Percentiles rank a stretch among this genome's conserved stretches.
Evolutionary conservation across 2,113 vertebrate genomes (phyloP).

Genomic region (Coracopsis vasa): DNA sequence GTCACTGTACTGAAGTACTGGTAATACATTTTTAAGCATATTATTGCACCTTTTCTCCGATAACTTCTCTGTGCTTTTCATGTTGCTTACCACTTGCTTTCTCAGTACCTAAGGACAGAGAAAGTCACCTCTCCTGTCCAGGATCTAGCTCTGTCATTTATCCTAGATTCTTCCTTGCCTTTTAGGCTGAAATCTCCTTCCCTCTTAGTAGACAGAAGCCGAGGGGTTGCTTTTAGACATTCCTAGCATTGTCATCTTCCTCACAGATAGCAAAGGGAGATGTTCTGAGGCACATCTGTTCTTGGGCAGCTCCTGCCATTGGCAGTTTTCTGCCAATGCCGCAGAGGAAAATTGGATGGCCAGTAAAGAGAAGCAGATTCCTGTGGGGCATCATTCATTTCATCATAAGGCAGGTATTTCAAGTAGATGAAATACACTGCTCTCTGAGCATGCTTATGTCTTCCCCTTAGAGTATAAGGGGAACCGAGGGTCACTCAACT

Average conservation of each 20-base stretch:
- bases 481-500: not conserved
- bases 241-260: not conserved
- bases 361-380: not conserved
- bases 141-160: not conserved
- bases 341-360: not conserved
- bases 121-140: not conserved
- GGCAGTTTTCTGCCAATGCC: not conserved
- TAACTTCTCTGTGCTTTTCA: not conserved
- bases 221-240: not conserved
- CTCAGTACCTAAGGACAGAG: not conserved
- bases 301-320: not conserved
- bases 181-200: not conserved
- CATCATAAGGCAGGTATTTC: not conserved
- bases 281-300: not conserved
- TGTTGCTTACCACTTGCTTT: not conserved
- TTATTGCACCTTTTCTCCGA: not conserved
- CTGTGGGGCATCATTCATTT: not conserved
- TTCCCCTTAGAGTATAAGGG: not conserved
- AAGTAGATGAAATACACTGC: not conserved
- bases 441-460: not conserved
- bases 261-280: not conserved
- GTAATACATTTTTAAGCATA: not conserved
- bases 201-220: not conserved
- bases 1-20: not conserved
- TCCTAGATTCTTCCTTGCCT: not conserved